These are phyloP conservation scores for Penaeus vannamei DNA, from an alignment of 1,140 invertebrate species.

Conservation along the genomic window DNA sequence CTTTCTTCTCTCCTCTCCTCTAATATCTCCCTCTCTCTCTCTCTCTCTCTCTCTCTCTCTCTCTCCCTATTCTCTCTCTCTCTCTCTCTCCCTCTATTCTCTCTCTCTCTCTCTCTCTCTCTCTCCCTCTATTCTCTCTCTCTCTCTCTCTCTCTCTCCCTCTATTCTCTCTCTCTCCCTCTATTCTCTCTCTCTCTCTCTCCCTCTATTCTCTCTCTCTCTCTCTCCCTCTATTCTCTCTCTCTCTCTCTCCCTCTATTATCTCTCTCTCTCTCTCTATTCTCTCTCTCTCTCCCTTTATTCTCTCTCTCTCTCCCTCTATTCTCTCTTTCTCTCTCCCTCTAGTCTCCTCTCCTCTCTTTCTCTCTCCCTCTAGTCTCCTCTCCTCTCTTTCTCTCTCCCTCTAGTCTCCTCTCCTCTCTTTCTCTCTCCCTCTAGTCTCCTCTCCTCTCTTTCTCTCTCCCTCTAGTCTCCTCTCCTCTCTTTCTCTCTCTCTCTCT, in stretches of 20 bases:
- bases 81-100: not conserved
- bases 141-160: not conserved
- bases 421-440: not conserved
- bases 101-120: not conserved
- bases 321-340: not conserved
- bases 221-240: not conserved
- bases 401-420: not conserved
- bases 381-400: not conserved
- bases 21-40: not conserved
- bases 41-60: not conserved
- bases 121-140: not conserved
- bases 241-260: not conserved
- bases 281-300: not conserved
- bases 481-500: not conserved
- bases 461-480: not conserved
- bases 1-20: not conserved
- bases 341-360: not conserved
- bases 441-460: not conserved
- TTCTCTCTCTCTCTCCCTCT: not conserved
- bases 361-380: not conserved
- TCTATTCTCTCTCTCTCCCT: too few species aligned
- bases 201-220: not conserved
- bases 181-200: not conserved
- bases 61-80: constrained; percentile 11
- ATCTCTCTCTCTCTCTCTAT: too few species aligned